Base-by-base conservation (phyloP, 92 coral and sea anemone genomes). In the Parazoanthus atlanticus region DNA sequence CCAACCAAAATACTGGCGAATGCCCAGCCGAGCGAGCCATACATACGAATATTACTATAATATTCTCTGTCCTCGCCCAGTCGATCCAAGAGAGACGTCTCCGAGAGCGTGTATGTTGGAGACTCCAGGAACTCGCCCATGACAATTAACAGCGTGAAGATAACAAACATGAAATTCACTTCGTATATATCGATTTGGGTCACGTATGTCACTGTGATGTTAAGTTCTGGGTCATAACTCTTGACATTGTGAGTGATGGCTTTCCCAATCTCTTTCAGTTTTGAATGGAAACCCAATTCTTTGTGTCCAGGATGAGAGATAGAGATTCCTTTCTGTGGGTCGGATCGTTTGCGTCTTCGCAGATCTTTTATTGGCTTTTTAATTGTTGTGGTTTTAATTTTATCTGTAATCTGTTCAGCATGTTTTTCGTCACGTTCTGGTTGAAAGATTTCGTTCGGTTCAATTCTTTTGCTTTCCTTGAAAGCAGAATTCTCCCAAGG, bases 11-110 rank as follows among this genome's bases (percentile, higher is more conserved):
- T 86, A 26, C 98, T 78, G 38, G 98, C 88, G 9, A 93, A 25
- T 1, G 96, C 98, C 99, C 93, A 90, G 3, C 96, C 96, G 10
- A 93, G 74, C 5, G 91, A 90, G 46, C 96, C 94, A 69, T 89
- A 86, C 70, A 88, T 77, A n/a, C 94, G 93, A 91, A 93, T 89
- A 66, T 82, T 80, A 15, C 93, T 88, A 16, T 88, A 91, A 30
- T 90, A 78, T 61, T 89, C 91, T 40, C 91, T 89, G 19, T 88
- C 79, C 38, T 93, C 96, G 17, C 92, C 88, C 19, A 94, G 90
- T 40, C 94, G 89, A 52, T 92, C 92, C 28, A 94, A 87, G 21
- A 93, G 89, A 38, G 94, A 94, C 19, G 94, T 88, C 74, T 94
- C 94, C 9, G 94, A 92, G n/a, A 94, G 76, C 30, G 93, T 88